These are phyloP conservation scores for Rhopalosiphum padi DNA, from an alignment of 1,140 invertebrate genomes.

Conservation along the genomic window DNA sequence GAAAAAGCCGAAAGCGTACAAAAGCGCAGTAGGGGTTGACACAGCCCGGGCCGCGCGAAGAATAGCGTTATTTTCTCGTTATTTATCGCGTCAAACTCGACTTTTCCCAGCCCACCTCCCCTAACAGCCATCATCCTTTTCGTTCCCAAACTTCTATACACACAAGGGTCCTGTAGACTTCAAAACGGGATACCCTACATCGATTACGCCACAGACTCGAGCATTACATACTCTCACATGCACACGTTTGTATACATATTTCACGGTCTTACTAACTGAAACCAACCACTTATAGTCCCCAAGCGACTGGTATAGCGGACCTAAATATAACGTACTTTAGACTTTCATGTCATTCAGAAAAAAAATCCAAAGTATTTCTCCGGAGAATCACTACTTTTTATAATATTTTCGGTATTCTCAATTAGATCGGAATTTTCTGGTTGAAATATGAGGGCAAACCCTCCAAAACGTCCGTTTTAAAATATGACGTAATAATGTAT, in stretches of 20 bases:
- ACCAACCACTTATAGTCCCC: slow-evolving; percentile 20
- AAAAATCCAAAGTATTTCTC: background rate
- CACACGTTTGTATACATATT: slow-evolving; percentile 21
- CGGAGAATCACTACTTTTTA: background rate
- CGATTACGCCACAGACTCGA: slow-evolving; percentile 29
- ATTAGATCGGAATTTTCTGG: background rate
- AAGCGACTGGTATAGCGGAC: background rate
- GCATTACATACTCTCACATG: background rate
- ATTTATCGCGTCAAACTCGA: slow-evolving; percentile 57
- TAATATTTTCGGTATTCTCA: background rate
- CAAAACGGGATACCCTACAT: slow-evolving; percentile 27
- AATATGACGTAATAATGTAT: background rate
- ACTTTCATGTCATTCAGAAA: background rate
- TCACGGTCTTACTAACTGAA: slow-evolving; percentile 28
- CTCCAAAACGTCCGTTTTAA: background rate
- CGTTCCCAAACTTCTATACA: slow-evolving; percentile 4
- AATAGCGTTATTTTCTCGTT: slow-evolving; percentile 58
- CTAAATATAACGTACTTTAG: slow-evolving; percentile 37
- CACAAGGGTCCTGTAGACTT: slow-evolving; percentile 21
- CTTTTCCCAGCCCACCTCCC: slow-evolving; percentile 21
- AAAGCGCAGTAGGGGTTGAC: slow-evolving; percentile 57
- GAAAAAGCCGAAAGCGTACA: slow-evolving; percentile 57
- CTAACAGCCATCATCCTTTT: slow-evolving; percentile 11
- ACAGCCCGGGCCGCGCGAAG: slow-evolving; percentile 31
- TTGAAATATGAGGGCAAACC: background rate